phyloP scores from a whole-genome alignment of 2,888 invertebrate species.

The Clivina fossor region DNA sequence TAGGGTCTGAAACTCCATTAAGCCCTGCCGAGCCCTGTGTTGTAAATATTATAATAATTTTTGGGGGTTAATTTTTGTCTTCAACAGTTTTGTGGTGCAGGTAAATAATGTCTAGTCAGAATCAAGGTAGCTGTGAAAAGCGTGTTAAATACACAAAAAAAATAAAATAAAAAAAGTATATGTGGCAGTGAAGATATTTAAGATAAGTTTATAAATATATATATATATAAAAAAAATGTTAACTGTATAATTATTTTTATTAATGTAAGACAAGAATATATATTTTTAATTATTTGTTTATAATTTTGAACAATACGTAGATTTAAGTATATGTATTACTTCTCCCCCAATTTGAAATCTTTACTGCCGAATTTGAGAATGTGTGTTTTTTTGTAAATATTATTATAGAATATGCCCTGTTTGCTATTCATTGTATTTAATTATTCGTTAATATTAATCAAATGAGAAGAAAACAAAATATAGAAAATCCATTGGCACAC shows the following conservation, averaged over 20 bases:
- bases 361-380: no score
- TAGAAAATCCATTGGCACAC: no score
- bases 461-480: no score
- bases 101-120: conserved; percentile 31
- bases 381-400: no score
- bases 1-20: no score
- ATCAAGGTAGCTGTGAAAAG: conserved; percentile 29
- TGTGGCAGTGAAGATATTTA: conserved; percentile 19
- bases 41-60: conserved; percentile 19
- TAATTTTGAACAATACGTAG: conserved; percentile 20
- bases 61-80: conserved; percentile 9
- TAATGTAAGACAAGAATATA: conserved; percentile 20
- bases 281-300: conserved; percentile 27
- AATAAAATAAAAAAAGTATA: no score
- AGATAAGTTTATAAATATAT: no score
- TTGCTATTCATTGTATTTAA: no score
- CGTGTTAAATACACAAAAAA: no score
- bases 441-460: no score
- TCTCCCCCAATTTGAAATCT: neutral
- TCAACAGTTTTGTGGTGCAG: conserved; percentile 26
- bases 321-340: conserved; percentile 7
- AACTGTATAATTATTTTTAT: conserved; percentile 22
- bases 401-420: no score
- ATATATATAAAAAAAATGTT: neutral
- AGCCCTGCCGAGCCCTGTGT: no score